Conservation (phyloP, 2,113 vertebrate species). For the Pionites leucogaster region DNA sequence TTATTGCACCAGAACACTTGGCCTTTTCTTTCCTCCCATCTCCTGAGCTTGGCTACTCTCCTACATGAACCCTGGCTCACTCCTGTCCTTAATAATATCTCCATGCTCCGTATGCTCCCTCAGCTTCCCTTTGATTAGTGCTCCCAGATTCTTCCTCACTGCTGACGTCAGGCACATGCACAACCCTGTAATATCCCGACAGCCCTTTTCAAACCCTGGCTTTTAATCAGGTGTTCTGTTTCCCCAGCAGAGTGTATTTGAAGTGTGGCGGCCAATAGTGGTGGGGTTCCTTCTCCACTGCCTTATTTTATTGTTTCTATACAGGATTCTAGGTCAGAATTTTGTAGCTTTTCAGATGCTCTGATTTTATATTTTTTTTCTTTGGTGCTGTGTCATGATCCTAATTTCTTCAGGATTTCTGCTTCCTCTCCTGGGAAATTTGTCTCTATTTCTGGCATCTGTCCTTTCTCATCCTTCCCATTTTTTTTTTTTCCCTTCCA, state of each 20-base stretch:
- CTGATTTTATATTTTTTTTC: not conserved
- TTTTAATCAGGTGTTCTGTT: conserved; percentile 51
- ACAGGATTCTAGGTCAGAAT: not conserved
- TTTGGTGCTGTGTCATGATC: not conserved
- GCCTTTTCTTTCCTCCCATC: conserved; percentile 19
- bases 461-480: conserved; percentile 33
- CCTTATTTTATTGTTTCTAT: conserved; percentile 32
- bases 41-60: conserved; percentile 8
- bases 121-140: conserved; percentile 36
- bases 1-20: conserved; percentile 2
- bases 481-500: conserved; percentile 22
- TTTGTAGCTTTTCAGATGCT: not conserved
- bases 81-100: conserved; percentile 48
- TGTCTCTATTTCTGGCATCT: conserved; percentile 57
- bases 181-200: conserved; percentile 38
- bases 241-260: conserved; percentile 15
- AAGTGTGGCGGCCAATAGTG: not conserved
- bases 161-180: not conserved
- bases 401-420: conserved; percentile 61
- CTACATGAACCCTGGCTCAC: not conserved
- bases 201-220: conserved; percentile 15
- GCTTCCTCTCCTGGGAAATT: conserved; percentile 58
- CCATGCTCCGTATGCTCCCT: conserved; percentile 38
- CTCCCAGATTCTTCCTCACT: conserved; percentile 43
- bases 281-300: not conserved